Evolutionary conservation across 1,140 invertebrate genomes (phyloP).

Genomic region (Paracyclopina nana): DNA sequence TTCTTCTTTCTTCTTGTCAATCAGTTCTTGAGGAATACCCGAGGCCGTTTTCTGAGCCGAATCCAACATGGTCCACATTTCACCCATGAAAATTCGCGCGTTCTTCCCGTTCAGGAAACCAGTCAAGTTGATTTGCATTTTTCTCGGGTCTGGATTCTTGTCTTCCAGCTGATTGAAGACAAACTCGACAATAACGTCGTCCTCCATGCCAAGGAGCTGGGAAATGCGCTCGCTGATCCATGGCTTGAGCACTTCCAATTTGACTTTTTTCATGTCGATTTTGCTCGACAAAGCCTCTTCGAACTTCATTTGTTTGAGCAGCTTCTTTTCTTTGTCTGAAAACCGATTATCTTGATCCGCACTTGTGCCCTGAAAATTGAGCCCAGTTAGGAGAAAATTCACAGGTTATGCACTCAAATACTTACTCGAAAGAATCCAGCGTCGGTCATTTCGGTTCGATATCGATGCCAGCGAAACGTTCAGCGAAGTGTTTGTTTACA

Average conservation of each 20-base stretch:
- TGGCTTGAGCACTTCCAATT: constrained; percentile 90
- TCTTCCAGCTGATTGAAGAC: constrained; percentile 96
- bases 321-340: constrained; percentile 96
- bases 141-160: constrained; percentile 78
- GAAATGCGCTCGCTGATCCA: constrained; percentile 96
- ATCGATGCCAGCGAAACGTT: no score
- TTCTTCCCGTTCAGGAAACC: constrained; percentile 97
- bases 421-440: no score
- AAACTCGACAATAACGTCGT: constrained; percentile 95
- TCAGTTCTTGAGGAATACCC: constrained; percentile 76
- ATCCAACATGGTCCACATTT: constrained; percentile 82
- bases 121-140: constrained; percentile 98
- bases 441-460: no score
- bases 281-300: constrained; percentile 71
- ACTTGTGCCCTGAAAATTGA: constrained; percentile 63
- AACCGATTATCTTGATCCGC: constrained; percentile 96
- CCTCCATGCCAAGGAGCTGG: constrained; percentile 84
- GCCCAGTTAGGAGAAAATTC: no score
- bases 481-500: no score
- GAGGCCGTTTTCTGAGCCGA: constrained; percentile 84
- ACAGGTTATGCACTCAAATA: no score
- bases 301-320: constrained; percentile 97
- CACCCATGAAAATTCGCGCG: constrained; percentile 87
- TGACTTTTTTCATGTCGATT: constrained; percentile 97
- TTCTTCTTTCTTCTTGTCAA: constrained; percentile 91